Evolutionary conservation across 2,888 invertebrate species (phyloP), one percentile per base, ranked within the genome.

Genomic region (Dasypolia templi): DNA sequence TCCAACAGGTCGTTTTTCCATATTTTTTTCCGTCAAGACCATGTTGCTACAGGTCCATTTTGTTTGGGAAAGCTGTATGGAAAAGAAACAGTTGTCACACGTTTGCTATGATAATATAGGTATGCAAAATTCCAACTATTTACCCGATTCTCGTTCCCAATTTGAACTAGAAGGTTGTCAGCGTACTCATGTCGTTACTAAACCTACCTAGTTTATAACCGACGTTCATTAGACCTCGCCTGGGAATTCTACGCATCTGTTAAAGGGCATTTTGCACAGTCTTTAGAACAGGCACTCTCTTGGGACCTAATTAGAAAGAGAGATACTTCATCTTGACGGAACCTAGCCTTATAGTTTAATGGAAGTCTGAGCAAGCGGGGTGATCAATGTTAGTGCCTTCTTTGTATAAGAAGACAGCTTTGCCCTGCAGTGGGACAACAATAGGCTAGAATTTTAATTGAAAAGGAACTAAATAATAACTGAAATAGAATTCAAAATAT

Each of bases 221-320:
- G 29, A 19, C 26, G 62, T 72, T 62, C 82, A 70, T 81, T 73
- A 81, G 69, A 67, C 44, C 65, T 66, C 72, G 3, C 69, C 39
- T 55, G 79, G 79, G 83, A 73, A 73, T 78, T 73, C 51, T 69
- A 55, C 42, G 68, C 72, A 72, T 72, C 65, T 66, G 78, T 64
- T 63, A 82, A 46, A 66, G 65, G 65, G 61, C 72, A 66, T 65
- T 82, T 78, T 82, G 53, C 62, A 62, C 44, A 66, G 62, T 78
- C 61, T 65, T 58, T 67, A 82, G 58, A 65, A 66, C 62, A 17
- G 39, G 42, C 22, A 51, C 32, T 7, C 72, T 70, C 72, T 3
- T 26, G 79, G 72, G 79, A 66, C 44, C 58, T 67, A 73, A 81
- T 82, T 82, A 82, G 32, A 53, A 68, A 32, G n/a, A 58, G 26